Conservation (phyloP, 2,113 vertebrate genomes). For the Phalacrocorax brasilianus region DNA sequence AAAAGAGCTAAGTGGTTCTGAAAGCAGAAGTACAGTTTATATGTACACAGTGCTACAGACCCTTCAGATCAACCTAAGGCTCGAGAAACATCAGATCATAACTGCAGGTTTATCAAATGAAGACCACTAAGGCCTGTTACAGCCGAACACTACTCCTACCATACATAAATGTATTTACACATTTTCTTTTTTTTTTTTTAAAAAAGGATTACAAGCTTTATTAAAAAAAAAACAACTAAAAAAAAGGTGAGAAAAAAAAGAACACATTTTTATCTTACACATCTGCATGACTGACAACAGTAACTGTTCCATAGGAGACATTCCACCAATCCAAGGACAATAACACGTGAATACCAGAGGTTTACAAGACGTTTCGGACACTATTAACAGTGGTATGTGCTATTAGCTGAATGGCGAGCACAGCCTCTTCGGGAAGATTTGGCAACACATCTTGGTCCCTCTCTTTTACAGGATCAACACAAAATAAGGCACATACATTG, state of each 20-base stretch:
- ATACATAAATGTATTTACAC: constrained; percentile 92
- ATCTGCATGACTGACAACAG: constrained; percentile 73
- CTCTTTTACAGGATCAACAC: constrained; percentile 73
- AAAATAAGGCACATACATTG: constrained; percentile 95
- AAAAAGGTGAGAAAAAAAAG: not conserved
- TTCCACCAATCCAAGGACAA: constrained; percentile 63
- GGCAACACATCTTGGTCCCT: constrained; percentile 82
- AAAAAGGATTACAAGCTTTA: constrained; percentile 81
- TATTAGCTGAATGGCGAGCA: not conserved
- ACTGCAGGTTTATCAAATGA: constrained; percentile 79
- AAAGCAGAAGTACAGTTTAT: constrained; percentile 79
- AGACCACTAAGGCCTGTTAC: constrained; percentile 75
- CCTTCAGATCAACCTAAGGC: constrained; percentile 75
- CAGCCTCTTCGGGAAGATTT: constrained; percentile 58
- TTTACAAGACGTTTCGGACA: constrained; percentile 68
- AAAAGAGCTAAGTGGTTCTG: constrained; percentile 93
- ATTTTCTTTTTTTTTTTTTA: constrained; percentile 35
- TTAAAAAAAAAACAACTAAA: constrained; percentile 43
- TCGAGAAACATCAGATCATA: constrained; percentile 70
- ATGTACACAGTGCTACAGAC: constrained; percentile 75
- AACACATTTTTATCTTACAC: constrained; percentile 79
- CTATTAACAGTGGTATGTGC: constrained; percentile 69
- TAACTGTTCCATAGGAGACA: constrained; percentile 71
- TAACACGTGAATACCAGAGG: constrained; percentile 61
- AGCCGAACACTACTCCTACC: constrained; percentile 84